Evolutionary conservation across 2,888 invertebrate species (phyloP), one percentile per base, ranked within the genome.

Genomic region (Adelphocoris suturalis): DNA sequence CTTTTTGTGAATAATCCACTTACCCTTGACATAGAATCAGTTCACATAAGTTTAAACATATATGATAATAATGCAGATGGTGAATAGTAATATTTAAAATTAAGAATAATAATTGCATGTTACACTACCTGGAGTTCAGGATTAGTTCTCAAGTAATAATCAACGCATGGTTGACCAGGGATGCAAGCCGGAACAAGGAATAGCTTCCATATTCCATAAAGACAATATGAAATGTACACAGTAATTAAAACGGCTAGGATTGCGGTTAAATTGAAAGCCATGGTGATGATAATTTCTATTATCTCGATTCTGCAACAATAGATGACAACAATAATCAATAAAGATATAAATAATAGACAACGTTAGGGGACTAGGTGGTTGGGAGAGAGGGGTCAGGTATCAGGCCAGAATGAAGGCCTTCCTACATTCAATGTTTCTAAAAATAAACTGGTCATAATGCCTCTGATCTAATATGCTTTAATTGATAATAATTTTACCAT

Each of bases 121-220:
- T 89, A 85, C 90, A 93, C 97, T 89, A 85, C 90, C 93, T 97
- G 92, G 80, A 92, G 61, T 16, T 91, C 78, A 23, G 97, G 97
- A 92, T 96, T 95, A 57, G 94, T 93, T 92, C 95, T 94, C 92
- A 97, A 94, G 94, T 95, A 96, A 0, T 97, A 97, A 75, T 94
- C 94, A 92, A 96, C 95, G 94, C 97, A 97, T 92, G 93, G 93
- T 92, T 95, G 95, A 93, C 95, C 95, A 92, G 94, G 94, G 92
- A 94, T 94, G 93, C 97, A 97, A 91, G 94, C 93, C 37, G 97
- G 96, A 57, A 95, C 95, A 90, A 95, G 95, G 93, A 97, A 97
- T 92, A 97, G 94, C 93, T 95, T 95, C 89, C 95, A 95, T 93
- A 97, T 94, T 92, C 95, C 96, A 95, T 96, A 97, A 93, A 97